Evolutionary conservation across 2,888 invertebrate genomes (phyloP), one percentile per base, ranked within the genome.

Genomic region (Caenorhabditis afra): DNA sequence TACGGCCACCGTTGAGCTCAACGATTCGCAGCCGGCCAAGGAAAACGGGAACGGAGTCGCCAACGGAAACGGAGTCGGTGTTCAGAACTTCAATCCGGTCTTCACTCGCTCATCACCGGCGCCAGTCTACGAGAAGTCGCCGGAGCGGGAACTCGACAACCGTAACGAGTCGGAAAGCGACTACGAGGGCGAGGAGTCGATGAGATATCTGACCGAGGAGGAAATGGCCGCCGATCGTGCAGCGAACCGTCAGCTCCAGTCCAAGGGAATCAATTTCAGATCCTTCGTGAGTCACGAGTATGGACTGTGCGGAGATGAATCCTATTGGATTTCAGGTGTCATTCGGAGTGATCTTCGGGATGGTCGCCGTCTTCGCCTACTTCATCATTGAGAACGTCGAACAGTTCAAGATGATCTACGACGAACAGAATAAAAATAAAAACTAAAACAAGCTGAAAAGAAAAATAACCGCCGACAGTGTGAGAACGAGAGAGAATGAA

Each of bases 171-270:
- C 71, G 22, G 74, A 79, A n/a, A 47, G 39, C 16, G 79, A 79
- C 52, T 73, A 66, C 45, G 80, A 80, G 12, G 61, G 80, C 22
- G 80, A 80, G 20, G 80, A 80, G 62, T 80, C 80, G 37, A 80
- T 80, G 80, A 59, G 80, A 62, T 66, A 55, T 45, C 57, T 80
- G 62, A 76, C 75, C n/a, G 80, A 80, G 37, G 80, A 80, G 22
- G 80, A 80, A 47, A 65, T 80, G 58, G 70, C 64, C 7, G 74
- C 74, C 18, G 79, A 79, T 52, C 58, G 74, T 20, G 58, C 55
- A 3, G 52, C 53, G 2, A 12, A 3, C 29, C 37, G 41, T 23
- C 37, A 50, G 11, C 16, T 14, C 12, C 11, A 58, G 58, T 10
- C 39, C 3, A 3, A 49, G 52, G 16, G 29, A n/a, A 22, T 7